phyloP scores from a whole-genome alignment of 2,797 vertebrate genomes.

The Notoglanidium macrostoma region DNA sequence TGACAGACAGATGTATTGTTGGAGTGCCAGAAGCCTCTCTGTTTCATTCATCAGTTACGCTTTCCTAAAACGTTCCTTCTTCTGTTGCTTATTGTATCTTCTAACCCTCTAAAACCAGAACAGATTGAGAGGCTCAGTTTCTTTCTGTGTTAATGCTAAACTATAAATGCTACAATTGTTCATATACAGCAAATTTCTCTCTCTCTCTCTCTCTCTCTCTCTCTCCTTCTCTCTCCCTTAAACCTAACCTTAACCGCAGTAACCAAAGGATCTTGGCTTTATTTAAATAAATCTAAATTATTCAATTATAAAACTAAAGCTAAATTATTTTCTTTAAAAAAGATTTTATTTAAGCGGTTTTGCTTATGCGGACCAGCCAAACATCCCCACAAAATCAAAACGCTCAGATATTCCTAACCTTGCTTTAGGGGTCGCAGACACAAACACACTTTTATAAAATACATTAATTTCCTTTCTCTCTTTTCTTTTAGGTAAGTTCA shows the following conservation, averaged over 20 bases:
- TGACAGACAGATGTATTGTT: slow-evolving; percentile 32
- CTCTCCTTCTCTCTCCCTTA: not conserved
- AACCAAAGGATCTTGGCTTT: not conserved
- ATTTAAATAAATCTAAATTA: not conserved
- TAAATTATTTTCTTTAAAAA: too few species aligned
- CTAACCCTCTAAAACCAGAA: not conserved
- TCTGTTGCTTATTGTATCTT: not conserved
- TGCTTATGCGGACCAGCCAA: not conserved
- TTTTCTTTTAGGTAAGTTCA: not conserved
- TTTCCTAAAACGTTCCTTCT: not conserved
- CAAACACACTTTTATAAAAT: not conserved
- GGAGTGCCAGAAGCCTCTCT: not conserved
- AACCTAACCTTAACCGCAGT: not conserved
- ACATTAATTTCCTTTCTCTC: not conserved
- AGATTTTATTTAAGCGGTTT: too few species aligned
- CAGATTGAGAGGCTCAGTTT: not conserved
- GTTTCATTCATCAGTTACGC: slow-evolving; percentile 14
- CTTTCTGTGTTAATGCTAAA: too few species aligned
- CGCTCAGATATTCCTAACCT: not conserved
- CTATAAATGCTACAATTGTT: not conserved
- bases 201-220: not conserved
- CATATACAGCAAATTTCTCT: not conserved
- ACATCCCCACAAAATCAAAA: not conserved
- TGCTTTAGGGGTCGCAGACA: not conserved
- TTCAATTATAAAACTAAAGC: too few species aligned